These are phyloP conservation scores for Metalampra italica DNA, from an alignment of 2,888 invertebrate genomes.

Conservation along the genomic window DNA sequence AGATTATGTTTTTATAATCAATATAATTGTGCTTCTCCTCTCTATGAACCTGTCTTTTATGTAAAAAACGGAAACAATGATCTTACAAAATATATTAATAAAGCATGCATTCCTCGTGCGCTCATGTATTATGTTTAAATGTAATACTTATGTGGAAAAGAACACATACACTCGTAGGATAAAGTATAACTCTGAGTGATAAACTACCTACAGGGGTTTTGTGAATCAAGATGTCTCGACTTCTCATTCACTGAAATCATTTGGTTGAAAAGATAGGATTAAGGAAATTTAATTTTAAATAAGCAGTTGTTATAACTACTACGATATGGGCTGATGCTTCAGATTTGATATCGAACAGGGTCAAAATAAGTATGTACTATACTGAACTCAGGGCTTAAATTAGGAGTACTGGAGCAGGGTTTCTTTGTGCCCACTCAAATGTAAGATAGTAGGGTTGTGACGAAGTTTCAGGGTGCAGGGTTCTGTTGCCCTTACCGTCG, in stretches of 20 bases:
- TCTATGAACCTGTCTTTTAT: background rate
- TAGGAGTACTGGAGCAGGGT: background rate
- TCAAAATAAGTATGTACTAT: background rate
- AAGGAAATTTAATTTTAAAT: constrained; percentile 19
- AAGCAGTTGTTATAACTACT: constrained; percentile 29
- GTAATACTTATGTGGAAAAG: constrained; percentile 25
- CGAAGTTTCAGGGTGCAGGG: constrained; percentile 59
- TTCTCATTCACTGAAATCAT: constrained; percentile 47
- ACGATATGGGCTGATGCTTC: background rate
- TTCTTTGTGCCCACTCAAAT: background rate
- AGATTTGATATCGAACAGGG: constrained; percentile 3
- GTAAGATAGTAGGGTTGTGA: constrained; percentile 44
- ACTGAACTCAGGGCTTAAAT: constrained; percentile 7
- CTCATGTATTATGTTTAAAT: constrained; percentile 1
- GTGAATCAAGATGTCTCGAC: constrained; percentile 58
- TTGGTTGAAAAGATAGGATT: constrained; percentile 19
- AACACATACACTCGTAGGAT: constrained; percentile 63
- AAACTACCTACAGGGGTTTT: constrained; percentile 25
- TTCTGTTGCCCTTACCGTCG: constrained; percentile 82
- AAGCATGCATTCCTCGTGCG: constrained; percentile 5
- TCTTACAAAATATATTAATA: constrained; percentile 2
- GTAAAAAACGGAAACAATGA: background rate
- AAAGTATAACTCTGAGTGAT: constrained; percentile 26
- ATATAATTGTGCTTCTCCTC: too few relatives aligned
- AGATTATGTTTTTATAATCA: background rate